Evolutionary conservation across 2,797 vertebrate genomes (phyloP).

Genomic region (Atherinosoma microstoma): DNA sequence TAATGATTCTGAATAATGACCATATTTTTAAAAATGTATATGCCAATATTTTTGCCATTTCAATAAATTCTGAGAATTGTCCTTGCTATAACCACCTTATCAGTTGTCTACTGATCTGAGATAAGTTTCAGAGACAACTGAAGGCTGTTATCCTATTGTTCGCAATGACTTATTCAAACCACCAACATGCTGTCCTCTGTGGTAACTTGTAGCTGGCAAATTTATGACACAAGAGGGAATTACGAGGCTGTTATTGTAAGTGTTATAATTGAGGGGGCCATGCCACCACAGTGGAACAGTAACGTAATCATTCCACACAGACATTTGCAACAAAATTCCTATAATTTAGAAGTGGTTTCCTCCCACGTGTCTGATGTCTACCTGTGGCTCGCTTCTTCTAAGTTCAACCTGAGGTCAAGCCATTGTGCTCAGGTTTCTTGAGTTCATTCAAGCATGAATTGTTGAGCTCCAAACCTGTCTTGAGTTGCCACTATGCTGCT

Average conservation of each 20-base stretch:
- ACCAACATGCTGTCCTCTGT: conserved; percentile 30
- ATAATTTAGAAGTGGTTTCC: conserved; percentile 37
- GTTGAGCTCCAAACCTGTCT: conserved; percentile 11
- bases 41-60: too few species aligned
- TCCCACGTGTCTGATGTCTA: conserved; percentile 17
- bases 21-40: too few species aligned
- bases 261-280: conserved; percentile 12
- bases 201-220: conserved; percentile 37
- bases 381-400: conserved; percentile 11
- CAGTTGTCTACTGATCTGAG: conserved; percentile 25
- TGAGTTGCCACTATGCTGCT: neutral
- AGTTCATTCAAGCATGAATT: conserved; percentile 36
- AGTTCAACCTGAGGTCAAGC: conserved; percentile 60
- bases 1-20: too few species aligned
- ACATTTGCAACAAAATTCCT: conserved; percentile 16
- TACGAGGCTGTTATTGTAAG: conserved; percentile 42
- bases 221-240: conserved; percentile 38
- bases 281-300: conserved; percentile 17
- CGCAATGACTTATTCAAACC: conserved; percentile 52
- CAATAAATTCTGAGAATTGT: neutral
- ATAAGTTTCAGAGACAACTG: conserved; percentile 18
- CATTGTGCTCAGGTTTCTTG: conserved; percentile 47
- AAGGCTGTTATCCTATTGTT: conserved; percentile 31
- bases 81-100: neutral
- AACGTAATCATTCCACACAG: conserved; percentile 6